Conservation (phyloP, 2,888 invertebrate species). For the Pantelozetes paolii region DNA sequence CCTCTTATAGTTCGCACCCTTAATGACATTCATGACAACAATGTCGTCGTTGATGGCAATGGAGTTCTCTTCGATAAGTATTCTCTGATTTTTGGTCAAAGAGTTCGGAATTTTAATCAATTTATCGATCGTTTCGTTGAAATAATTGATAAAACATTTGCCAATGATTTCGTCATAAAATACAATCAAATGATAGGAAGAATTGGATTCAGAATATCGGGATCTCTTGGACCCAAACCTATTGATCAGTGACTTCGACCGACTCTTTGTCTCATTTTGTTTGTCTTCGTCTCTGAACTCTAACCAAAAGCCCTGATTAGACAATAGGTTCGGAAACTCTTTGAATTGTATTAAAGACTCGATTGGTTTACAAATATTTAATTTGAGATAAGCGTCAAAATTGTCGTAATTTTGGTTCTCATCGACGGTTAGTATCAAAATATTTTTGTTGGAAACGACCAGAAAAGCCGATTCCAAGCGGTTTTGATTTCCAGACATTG, state of each 20-base stretch:
- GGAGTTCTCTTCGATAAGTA: neutral
- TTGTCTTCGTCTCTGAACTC: slow-evolving; percentile 17
- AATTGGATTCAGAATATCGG: neutral
- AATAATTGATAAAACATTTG: slow-evolving; percentile 16
- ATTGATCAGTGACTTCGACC: slow-evolving; percentile 5
- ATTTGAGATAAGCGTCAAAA: slow-evolving; percentile 28
- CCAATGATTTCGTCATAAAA: slow-evolving; percentile 18
- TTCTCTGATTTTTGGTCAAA: neutral
- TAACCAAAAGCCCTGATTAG: slow-evolving; percentile 38
- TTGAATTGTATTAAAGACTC: slow-evolving; percentile 13
- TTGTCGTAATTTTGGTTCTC: slow-evolving; percentile 15
- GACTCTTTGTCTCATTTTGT: neutral
- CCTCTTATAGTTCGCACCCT: slow-evolving; percentile 7
- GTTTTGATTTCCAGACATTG: neutral
- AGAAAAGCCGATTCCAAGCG: slow-evolving; percentile 15
- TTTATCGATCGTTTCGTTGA: neutral
- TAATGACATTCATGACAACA: neutral
- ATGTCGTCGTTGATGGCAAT: slow-evolving; percentile 9
- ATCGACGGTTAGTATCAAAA: slow-evolving; percentile 1
- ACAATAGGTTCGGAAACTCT: slow-evolving; percentile 27
- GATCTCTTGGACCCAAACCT: slow-evolving; percentile 19
- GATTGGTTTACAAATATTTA: slow-evolving; percentile 10
- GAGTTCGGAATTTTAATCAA: neutral
- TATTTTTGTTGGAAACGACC: slow-evolving; percentile 21
- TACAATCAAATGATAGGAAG: neutral